Evolutionary conservation across 2,888 invertebrate species (phyloP).

Genomic region (Troides helena): DNA sequence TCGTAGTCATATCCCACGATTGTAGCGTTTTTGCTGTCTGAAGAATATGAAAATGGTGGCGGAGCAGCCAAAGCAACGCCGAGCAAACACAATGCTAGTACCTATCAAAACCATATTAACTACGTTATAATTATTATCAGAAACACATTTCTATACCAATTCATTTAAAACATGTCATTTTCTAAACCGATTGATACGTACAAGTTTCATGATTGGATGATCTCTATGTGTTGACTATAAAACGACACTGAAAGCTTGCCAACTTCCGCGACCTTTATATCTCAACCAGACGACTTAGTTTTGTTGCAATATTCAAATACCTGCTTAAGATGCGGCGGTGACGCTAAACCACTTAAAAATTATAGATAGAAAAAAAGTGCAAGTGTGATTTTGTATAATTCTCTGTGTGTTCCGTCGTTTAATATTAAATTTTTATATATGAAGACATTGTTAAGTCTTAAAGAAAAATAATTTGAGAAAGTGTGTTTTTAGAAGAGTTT

Average conservation of each 20-base stretch:
- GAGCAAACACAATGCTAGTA: slow-evolving; percentile 48
- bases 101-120: slow-evolving; percentile 39
- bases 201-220: slow-evolving; percentile 42
- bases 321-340: slow-evolving; percentile 39
- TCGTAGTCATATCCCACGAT: slow-evolving; percentile 74
- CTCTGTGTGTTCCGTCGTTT: slow-evolving; percentile 10
- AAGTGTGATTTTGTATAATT: slow-evolving; percentile 7
- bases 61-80: slow-evolving; percentile 46
- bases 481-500: not conserved
- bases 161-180: slow-evolving; percentile 1
- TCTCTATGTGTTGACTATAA: slow-evolving; percentile 33
- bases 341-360: slow-evolving; percentile 51
- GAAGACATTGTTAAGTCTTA: not conserved
- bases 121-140: too few relatives aligned
- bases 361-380: slow-evolving; percentile 7
- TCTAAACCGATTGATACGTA: slow-evolving; percentile 34
- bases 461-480: not conserved
- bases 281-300: slow-evolving; percentile 35
- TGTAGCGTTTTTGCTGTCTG: slow-evolving; percentile 18
- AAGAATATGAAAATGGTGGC: slow-evolving; percentile 25
- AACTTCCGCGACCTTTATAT: slow-evolving; percentile 38
- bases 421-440: not conserved
- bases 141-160: slow-evolving; percentile 5
- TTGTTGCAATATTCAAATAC: slow-evolving; percentile 33
- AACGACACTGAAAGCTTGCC: slow-evolving; percentile 24